Conservation (phyloP, 1,140 invertebrate species). For the Hypothenemus hampei region DNA sequence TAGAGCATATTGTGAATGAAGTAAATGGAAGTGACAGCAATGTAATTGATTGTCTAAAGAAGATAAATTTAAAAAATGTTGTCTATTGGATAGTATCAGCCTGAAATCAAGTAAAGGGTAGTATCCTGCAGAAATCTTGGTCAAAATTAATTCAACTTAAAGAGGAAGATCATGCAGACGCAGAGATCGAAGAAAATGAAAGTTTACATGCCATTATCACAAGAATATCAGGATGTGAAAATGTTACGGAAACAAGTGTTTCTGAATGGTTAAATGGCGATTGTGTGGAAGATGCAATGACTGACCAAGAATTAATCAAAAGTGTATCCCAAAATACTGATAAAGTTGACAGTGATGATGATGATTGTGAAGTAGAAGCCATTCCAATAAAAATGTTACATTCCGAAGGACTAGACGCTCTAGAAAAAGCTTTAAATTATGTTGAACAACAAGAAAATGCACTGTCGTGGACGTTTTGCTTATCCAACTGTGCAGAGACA, state of each 20-base stretch:
- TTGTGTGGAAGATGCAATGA: constrained; percentile 3
- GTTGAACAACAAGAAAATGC: background rate
- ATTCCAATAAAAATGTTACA: background rate
- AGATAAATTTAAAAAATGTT: background rate
- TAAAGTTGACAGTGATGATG: background rate
- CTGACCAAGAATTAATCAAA: constrained; percentile 2
- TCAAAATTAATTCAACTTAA: background rate
- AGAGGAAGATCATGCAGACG: background rate
- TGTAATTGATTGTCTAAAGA: background rate
- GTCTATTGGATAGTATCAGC: background rate
- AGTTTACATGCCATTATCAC: background rate
- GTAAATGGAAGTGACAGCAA: background rate
- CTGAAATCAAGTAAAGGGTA: background rate
- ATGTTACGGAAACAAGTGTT: constrained; percentile 2
- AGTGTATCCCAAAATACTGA: background rate
- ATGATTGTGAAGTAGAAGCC: background rate
- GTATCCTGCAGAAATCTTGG: constrained; percentile 1
- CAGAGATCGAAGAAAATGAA: background rate
- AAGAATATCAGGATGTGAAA: constrained; percentile 2
- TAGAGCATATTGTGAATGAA: background rate
- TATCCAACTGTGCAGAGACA: background rate
- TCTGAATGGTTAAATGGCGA: constrained; percentile 5
- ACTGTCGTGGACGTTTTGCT: background rate
- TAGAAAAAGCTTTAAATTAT: background rate
- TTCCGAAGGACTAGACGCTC: background rate